Evolutionary conservation across 2,113 vertebrate genomes (phyloP).

Genomic region (Mormyrus lacerda): DNA sequence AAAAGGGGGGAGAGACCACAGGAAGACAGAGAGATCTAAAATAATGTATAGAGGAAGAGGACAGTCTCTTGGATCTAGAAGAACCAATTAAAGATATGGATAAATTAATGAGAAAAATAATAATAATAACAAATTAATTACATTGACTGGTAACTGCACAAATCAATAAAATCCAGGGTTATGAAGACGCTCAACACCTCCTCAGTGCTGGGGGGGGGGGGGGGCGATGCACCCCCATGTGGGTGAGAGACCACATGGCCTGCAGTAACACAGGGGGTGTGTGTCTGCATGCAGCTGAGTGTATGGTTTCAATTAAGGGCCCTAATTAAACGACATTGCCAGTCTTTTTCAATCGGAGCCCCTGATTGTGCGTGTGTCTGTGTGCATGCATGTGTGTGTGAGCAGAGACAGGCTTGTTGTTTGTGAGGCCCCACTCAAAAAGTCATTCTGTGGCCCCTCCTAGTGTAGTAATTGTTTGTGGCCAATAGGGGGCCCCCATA

Average conservation of each 20-base stretch:
- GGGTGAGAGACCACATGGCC: neutral
- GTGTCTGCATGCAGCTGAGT: neutral
- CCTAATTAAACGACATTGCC: neutral
- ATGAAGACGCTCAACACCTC: constrained; percentile 28
- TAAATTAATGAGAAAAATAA: constrained; percentile 48
- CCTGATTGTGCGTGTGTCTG: neutral
- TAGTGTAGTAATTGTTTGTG: neutral
- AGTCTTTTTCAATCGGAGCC: neutral
- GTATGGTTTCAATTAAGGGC: neutral
- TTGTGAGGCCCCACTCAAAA: neutral
- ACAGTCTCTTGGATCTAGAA: constrained; percentile 43
- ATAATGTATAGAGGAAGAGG: constrained; percentile 21
- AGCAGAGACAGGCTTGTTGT: neutral
- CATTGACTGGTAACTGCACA: constrained; percentile 10
- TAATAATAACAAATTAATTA: neutral
- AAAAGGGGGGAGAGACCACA: constrained; percentile 32
- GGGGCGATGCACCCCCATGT: constrained; percentile 24
- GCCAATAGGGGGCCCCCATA: neutral
- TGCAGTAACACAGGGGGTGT: neutral
- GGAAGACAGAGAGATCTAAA: constrained; percentile 23
- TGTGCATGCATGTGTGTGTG: neutral
- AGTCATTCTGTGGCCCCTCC: neutral
- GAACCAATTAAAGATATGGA: constrained; percentile 33
- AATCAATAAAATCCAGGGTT: neutral
- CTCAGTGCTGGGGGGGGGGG: constrained; percentile 19